A percentile compares a stretch with the other conserved stretches of the same genome.
Conservation (phyloP, 2,797 vertebrate genomes). For the Champsocephalus gunnari region DNA sequence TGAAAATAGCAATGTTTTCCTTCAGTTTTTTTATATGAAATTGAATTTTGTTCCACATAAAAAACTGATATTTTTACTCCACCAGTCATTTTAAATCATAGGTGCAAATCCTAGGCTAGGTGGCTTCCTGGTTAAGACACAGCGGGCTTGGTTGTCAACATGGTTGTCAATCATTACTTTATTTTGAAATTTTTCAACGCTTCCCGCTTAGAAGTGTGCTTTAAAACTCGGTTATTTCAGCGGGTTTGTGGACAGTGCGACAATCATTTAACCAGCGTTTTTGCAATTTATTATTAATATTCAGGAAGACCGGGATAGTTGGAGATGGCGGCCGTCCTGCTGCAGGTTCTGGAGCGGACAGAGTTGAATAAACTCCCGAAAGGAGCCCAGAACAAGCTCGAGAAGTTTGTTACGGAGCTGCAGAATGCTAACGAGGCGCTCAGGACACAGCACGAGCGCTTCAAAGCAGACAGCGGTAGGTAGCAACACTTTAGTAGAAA, state of each 20-base stretch:
- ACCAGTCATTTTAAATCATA: not conserved
- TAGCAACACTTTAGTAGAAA: not conserved
- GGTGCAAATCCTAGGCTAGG: no score
- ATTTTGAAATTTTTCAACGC: slow-evolving; percentile 42
- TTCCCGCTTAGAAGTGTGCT: not conserved
- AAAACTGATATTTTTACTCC: not conserved
- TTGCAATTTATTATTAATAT: not conserved
- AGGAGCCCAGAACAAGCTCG: slow-evolving; percentile 91
- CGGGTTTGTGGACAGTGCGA: not conserved
- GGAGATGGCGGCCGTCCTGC: slow-evolving; percentile 92
- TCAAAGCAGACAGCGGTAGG: slow-evolving; percentile 93
- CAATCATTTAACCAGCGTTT: not conserved
- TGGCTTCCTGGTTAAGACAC: not conserved
- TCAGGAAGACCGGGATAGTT: not conserved
- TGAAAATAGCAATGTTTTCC: not conserved
- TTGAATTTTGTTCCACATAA: not conserved
- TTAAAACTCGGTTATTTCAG: not conserved
- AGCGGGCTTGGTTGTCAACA: not conserved
- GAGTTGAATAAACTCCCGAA: slow-evolving; percentile 94
- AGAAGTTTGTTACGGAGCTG: slow-evolving; percentile 91
- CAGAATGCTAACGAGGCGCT: slow-evolving; percentile 90
- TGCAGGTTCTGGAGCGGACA: slow-evolving; percentile 90
- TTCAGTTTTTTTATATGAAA: not conserved
- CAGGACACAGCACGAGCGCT: slow-evolving; percentile 89
- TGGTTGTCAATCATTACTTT: slow-evolving; percentile 2